Percentiles rank a stretch among this genome's conserved stretches.
Evolutionary conservation across 2,888 invertebrate genomes (phyloP).

Genomic region (Drosophila sordidula): DNA sequence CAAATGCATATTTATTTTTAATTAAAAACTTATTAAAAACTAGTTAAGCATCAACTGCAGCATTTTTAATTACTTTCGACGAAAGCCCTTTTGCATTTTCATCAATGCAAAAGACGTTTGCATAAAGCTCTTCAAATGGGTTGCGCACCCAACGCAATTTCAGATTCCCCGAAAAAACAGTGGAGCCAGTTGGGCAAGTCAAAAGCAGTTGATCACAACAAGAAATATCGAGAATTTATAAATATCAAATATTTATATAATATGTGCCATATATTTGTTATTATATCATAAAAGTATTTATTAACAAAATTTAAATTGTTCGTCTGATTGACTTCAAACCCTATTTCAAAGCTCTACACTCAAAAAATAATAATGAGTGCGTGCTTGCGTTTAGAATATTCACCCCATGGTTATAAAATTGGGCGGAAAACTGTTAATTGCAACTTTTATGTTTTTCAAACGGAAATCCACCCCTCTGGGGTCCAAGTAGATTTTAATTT

Average conservation of each 20-base stretch:
- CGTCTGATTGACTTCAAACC: neutral
- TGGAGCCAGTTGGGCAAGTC: constrained; percentile 23
- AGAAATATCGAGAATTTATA: neutral
- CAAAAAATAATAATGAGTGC: neutral
- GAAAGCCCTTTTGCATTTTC: constrained; percentile 68
- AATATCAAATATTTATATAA: no score
- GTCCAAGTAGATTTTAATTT: neutral
- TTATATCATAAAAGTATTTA: no score
- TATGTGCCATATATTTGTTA: no score
- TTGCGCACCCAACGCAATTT: constrained; percentile 26
- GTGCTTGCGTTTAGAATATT: neutral
- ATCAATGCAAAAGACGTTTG: constrained; percentile 80
- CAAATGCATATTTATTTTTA: constrained; percentile 81
- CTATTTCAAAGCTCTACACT: neutral
- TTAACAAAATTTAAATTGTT: neutral
- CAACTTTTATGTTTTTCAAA: neutral
- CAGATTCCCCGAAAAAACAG: constrained; percentile 29
- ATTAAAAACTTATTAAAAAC: constrained; percentile 81
- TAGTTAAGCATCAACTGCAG: constrained; percentile 80
- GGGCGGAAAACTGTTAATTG: neutral
- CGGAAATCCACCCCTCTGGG: neutral
- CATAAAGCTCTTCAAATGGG: constrained; percentile 67
- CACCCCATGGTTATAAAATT: neutral
- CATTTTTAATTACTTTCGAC: constrained; percentile 79
- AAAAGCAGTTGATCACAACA: neutral